phyloP scores from a whole-genome alignment of 1,140 invertebrate genomes.

The Chymomyza costata region DNA sequence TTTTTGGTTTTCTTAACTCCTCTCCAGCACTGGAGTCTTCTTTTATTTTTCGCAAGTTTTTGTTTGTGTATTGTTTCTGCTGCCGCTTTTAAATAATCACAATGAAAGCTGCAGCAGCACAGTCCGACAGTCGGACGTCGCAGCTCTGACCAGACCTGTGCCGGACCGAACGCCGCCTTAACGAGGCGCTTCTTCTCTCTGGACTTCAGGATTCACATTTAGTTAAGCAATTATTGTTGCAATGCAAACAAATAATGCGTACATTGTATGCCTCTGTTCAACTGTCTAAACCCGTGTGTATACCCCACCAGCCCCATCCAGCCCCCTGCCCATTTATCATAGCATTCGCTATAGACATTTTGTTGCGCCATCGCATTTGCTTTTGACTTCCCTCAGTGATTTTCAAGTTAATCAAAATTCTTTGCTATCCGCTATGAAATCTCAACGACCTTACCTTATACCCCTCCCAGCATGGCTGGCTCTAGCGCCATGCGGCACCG shows the following conservation, averaged over 20 bases:
- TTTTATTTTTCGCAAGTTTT: conserved; percentile 32
- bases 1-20: neutral
- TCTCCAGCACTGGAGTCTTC: conserved; percentile 2
- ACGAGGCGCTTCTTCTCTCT: conserved; percentile 66
- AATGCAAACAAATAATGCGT: conserved; percentile 73
- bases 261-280: conserved; percentile 52
- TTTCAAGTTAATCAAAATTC: conserved; percentile 73
- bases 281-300: conserved; percentile 32
- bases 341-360: too few relatives aligned
- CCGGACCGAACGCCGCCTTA: conserved; percentile 22
- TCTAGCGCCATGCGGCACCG: conserved; percentile 47
- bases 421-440: conserved; percentile 65
- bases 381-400: conserved; percentile 65
- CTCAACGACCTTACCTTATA: conserved; percentile 67
- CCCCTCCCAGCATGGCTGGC: conserved; percentile 3
- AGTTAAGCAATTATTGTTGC: conserved; percentile 72
- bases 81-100: too few relatives aligned
- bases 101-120: conserved; percentile 36
- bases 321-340: neutral
- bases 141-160: neutral
- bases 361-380: neutral
- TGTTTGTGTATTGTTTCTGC: conserved; percentile 39
- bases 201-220: conserved; percentile 63
- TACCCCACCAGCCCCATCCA: neutral
- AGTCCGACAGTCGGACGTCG: conserved; percentile 1